Evolutionary conservation across 2,797 vertebrate genomes (phyloP).

Genomic region (Pipistrellus nathusii): DNA sequence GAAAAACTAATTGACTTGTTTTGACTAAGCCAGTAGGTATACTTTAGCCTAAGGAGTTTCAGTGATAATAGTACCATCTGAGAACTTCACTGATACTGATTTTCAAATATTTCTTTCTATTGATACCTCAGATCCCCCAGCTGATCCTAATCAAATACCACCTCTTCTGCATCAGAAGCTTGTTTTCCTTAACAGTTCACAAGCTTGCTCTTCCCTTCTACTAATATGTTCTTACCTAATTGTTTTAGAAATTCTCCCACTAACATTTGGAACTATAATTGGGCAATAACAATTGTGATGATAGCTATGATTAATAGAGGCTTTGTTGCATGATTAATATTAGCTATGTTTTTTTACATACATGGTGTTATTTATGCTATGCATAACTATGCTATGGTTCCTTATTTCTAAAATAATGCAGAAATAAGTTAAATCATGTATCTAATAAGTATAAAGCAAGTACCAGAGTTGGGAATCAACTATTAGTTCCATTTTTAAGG

Average conservation of each 20-base stretch:
- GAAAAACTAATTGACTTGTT: neutral
- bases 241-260: neutral
- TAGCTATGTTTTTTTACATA: neutral
- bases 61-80: neutral
- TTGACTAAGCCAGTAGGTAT: neutral
- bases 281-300: neutral
- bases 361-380: neutral
- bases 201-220: neutral
- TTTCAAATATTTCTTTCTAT: neutral
- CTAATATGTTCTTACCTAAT: neutral
- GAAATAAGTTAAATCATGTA: neutral
- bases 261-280: neutral
- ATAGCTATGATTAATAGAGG: neutral
- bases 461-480: neutral
- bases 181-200: neutral
- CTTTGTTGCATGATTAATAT: neutral
- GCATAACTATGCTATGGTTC: neutral
- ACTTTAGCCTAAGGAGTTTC: neutral
- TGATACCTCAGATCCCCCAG: neutral
- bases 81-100: neutral
- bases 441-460: neutral
- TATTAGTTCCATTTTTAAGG: neutral
- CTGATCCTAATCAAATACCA: neutral
- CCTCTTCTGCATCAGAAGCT: neutral
- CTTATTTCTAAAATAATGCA: slow-evolving; percentile 25